These are phyloP conservation scores for Peribatodes rhomboidaria DNA, from an alignment of 2,888 invertebrate genomes.

Conservation along the genomic window DNA sequence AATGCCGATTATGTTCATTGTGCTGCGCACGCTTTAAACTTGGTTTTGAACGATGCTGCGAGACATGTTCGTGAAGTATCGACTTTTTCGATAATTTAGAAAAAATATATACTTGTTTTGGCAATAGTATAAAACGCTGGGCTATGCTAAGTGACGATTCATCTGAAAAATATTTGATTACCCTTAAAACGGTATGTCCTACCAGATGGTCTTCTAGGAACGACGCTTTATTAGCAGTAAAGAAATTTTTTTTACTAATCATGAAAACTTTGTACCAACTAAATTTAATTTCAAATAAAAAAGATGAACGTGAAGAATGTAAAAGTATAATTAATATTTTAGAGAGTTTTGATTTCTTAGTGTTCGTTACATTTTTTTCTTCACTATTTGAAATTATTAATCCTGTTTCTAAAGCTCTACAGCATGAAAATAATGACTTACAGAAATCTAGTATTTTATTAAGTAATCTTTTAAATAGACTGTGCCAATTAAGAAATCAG, in stretches of 20 bases:
- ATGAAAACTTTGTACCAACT: conserved; percentile 39
- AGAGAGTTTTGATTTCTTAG: conserved; percentile 42
- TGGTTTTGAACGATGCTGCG: conserved; percentile 44
- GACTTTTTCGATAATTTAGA: conserved; percentile 44
- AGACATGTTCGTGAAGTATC: conserved; percentile 43
- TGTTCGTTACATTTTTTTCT: conserved; percentile 53
- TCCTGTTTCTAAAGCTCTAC: conserved; percentile 53
- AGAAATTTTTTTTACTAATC: conserved; percentile 33
- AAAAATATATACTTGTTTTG: conserved; percentile 42
- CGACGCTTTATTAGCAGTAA: conserved; percentile 37
- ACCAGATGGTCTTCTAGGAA: conserved; percentile 47
- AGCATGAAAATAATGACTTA: conserved; percentile 51
- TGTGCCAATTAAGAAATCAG: conserved; percentile 45
- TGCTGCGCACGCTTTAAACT: conserved; percentile 34
- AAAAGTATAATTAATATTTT: conserved; percentile 46
- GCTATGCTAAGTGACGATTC: conserved; percentile 45
- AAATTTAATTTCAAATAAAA: conserved; percentile 46
- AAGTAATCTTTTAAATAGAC: conserved; percentile 47
- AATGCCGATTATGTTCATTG: conserved; percentile 43
- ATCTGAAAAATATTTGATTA: conserved; percentile 43
- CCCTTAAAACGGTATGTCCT: conserved; percentile 48
- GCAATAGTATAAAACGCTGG: conserved; percentile 46
- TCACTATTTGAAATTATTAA: conserved; percentile 47
- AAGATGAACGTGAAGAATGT: conserved; percentile 45
- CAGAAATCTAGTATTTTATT: conserved; percentile 48